phyloP scores from a whole-genome alignment of 2,113 vertebrate genomes.

The Pristiophorus japonicus region DNA sequence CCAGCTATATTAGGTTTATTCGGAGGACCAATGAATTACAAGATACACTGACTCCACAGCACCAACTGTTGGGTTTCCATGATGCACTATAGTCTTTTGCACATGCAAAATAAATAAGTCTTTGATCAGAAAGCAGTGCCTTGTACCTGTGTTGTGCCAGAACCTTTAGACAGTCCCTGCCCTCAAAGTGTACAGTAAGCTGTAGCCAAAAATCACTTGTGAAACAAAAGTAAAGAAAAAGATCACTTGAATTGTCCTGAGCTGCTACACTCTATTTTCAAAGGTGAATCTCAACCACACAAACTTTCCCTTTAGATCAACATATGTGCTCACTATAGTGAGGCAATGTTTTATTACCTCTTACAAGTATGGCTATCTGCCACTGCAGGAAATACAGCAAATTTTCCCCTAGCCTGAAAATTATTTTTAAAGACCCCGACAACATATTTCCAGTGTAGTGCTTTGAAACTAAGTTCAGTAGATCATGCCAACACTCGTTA shows the following conservation, averaged over 20 bases:
- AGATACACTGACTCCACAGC: background rate
- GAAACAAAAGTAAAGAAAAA: background rate
- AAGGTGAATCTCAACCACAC: background rate
- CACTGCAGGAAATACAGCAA: background rate
- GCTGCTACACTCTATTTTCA: background rate
- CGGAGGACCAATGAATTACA: slow-evolving; percentile 19
- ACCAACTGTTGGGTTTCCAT: background rate
- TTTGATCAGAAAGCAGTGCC: background rate
- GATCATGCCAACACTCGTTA: background rate
- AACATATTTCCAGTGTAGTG: background rate
- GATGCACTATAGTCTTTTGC: background rate
- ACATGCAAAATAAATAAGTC: background rate
- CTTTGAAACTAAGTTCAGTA: background rate
- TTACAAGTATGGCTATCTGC: background rate
- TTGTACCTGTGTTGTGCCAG: background rate
- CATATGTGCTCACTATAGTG: background rate
- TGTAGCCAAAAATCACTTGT: background rate
- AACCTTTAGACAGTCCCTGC: background rate
- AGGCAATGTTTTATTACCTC: background rate
- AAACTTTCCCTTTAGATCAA: background rate
- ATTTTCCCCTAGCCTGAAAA: background rate
- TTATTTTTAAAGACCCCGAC: background rate
- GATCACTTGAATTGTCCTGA: background rate
- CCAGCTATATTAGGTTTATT: slow-evolving; percentile 1
- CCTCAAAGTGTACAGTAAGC: background rate